phyloP scores from a whole-genome alignment of 2,888 invertebrate genomes.

The Gordius sp. region DNA sequence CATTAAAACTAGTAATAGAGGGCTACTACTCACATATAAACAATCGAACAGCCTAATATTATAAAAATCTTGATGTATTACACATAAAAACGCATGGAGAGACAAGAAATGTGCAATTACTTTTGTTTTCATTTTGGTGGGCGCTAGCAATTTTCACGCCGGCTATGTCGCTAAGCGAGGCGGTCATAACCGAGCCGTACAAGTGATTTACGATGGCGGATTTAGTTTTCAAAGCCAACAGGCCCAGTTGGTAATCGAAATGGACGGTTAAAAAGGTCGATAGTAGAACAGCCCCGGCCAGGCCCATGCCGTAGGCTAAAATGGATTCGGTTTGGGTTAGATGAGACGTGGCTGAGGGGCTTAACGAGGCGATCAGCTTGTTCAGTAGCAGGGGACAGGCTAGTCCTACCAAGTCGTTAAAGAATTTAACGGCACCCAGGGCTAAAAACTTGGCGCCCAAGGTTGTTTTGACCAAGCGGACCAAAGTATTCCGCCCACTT shows the following conservation, averaged over 20 bases:
- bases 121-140: too few relatives aligned
- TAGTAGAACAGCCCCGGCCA: not conserved
- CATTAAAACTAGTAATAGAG: too few relatives aligned
- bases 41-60: too few relatives aligned
- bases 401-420: not conserved
- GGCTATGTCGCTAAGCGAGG: not conserved
- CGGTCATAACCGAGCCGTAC: not conserved
- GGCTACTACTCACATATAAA: too few relatives aligned
- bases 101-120: too few relatives aligned
- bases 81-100: too few relatives aligned
- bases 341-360: not conserved
- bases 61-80: too few relatives aligned
- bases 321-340: not conserved
- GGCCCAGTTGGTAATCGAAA: not conserved
- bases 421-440: not conserved
- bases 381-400: not conserved
- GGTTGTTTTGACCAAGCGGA: too few relatives aligned
- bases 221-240: not conserved
- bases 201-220: not conserved
- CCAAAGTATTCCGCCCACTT: too few relatives aligned
- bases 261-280: not conserved
- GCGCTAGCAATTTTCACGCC: not conserved
- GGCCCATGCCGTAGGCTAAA: conserved; percentile 1
- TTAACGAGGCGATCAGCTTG: not conserved
- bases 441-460: not conserved